These are phyloP conservation scores for Eurytoma adleriae DNA, from an alignment of 2,888 invertebrate genomes.

Conservation along the genomic window DNA sequence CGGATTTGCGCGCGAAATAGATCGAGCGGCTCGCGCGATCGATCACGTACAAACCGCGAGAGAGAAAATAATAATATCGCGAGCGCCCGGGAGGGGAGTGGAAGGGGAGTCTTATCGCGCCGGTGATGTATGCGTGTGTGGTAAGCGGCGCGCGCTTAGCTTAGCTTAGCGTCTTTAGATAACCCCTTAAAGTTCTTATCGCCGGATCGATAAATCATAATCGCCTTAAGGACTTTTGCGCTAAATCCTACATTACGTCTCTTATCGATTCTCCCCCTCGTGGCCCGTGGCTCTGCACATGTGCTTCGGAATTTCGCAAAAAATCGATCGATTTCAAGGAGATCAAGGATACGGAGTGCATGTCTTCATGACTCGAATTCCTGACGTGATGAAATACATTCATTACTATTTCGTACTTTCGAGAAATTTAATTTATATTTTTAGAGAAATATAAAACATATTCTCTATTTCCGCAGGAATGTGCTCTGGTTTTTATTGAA, in stretches of 20 bases:
- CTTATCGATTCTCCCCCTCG: background rate
- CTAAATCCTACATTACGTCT: constrained; percentile 9
- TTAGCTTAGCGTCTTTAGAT: constrained; percentile 43
- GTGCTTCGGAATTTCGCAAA: constrained; percentile 26
- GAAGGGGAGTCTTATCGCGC: background rate
- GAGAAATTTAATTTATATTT: too few relatives aligned
- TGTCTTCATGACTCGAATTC: constrained; percentile 12
- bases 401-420: too few relatives aligned
- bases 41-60: constrained; percentile 25
- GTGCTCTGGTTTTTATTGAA: too few relatives aligned
- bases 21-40: constrained; percentile 36
- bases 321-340: constrained; percentile 13
- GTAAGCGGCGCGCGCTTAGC: constrained; percentile 6
- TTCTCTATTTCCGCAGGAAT: too few relatives aligned
- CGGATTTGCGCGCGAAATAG: constrained; percentile 30
- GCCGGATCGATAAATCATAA: constrained; percentile 43
- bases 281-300: background rate
- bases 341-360: background rate
- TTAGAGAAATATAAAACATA: too few relatives aligned
- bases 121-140: background rate
- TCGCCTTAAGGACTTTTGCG: constrained; percentile 48
- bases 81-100: background rate
- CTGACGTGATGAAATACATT: background rate
- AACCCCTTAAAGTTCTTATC: constrained; percentile 37
- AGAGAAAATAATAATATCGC: constrained; percentile 38